These are phyloP conservation scores for Gastrophysa polygoni DNA, from an alignment of 2,888 invertebrate species.

Conservation along the genomic window DNA sequence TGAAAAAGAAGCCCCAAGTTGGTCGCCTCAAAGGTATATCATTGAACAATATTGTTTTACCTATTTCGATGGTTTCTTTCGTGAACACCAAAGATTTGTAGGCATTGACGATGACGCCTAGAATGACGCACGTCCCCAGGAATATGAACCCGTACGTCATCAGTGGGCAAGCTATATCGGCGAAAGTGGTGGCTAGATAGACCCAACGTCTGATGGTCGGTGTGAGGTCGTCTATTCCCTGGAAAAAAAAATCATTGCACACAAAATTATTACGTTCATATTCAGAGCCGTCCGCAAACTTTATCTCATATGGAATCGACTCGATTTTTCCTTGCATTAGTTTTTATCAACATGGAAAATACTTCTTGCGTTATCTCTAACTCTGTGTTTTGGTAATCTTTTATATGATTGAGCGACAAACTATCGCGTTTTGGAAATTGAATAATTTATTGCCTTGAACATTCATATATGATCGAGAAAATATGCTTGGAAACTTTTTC, in stretches of 20 bases:
- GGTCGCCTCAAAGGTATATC: not conserved
- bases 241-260: conserved; percentile 39
- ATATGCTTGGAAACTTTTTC: no score
- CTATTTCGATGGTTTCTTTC: conserved; percentile 77
- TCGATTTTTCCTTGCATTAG: no score
- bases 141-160: conserved; percentile 75
- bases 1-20: no score
- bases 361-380: no score
- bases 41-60: conserved; percentile 47
- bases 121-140: conserved; percentile 69
- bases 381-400: no score
- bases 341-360: no score
- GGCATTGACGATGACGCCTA: conserved; percentile 71
- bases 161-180: conserved; percentile 72
- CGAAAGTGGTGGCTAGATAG: conserved; percentile 78
- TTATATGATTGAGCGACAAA: no score
- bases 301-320: no score
- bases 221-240: conserved; percentile 80
- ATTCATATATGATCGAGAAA: no score
- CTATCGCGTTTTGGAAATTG: no score
- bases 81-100: conserved; percentile 78
- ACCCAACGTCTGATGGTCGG: conserved; percentile 83
- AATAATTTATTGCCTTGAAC: no score
- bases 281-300: conserved; percentile 5
- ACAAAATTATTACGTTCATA: not conserved